These are phyloP conservation scores for Dynastes maya DNA, from an alignment of 2,888 invertebrate species.

Conservation along the genomic window DNA sequence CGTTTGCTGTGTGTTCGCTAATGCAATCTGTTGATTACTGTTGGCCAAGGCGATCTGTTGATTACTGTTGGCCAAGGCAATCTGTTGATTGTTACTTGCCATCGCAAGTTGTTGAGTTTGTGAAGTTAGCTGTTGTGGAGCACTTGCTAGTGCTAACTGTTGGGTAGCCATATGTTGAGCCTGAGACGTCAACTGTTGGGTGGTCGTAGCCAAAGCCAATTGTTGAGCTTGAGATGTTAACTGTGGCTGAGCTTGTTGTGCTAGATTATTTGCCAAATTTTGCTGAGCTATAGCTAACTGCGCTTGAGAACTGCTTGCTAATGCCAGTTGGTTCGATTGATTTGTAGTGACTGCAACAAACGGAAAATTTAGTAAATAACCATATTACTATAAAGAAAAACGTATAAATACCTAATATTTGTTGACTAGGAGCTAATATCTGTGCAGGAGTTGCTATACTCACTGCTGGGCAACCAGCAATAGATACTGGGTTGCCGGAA, in stretches of 20 bases:
- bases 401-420: slow-evolving; percentile 65
- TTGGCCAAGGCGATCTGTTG: slow-evolving; percentile 63
- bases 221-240: slow-evolving; percentile 66
- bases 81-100: slow-evolving; percentile 61
- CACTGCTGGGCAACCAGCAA: slow-evolving; percentile 74
- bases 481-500: slow-evolving; percentile 73
- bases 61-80: slow-evolving; percentile 61
- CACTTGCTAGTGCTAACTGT: slow-evolving; percentile 60
- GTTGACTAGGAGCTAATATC: slow-evolving; percentile 69
- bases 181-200: slow-evolving; percentile 64
- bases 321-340: slow-evolving; percentile 66
- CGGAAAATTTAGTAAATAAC: background rate
- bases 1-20: slow-evolving; percentile 57
- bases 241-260: slow-evolving; percentile 64
- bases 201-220: slow-evolving; percentile 65
- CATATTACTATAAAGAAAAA: slow-evolving; percentile 27
- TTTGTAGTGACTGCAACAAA: slow-evolving; percentile 67
- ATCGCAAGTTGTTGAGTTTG: slow-evolving; percentile 65
- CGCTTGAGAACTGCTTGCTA: slow-evolving; percentile 68
- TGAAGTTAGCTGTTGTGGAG: slow-evolving; percentile 64
- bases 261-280: slow-evolving; percentile 67
- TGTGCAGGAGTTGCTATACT: slow-evolving; percentile 75
- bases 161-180: slow-evolving; percentile 62
- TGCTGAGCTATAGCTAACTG: slow-evolving; percentile 69
- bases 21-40: slow-evolving; percentile 63